A percentile compares a stretch with the other conserved stretches of the same genome.
Evolutionary conservation across 1,140 invertebrate genomes (phyloP).

Genomic region (Nilaparvata lugens): DNA sequence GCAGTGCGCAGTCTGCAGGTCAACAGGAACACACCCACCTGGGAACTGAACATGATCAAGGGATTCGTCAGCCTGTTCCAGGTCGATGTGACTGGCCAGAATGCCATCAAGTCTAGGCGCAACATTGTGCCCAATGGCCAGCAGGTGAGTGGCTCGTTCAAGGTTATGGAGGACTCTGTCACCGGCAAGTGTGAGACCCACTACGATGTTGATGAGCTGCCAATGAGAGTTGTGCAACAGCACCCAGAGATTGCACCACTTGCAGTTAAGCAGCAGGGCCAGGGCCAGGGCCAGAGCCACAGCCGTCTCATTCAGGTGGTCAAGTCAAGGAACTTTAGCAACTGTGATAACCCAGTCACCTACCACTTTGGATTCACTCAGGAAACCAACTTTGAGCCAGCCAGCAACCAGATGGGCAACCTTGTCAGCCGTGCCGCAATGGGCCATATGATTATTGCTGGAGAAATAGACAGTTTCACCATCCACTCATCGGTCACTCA

Average conservation of each 20-base stretch:
- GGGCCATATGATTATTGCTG: conserved; percentile 25
- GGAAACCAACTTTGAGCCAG: conserved; percentile 42
- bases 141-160: conserved; percentile 41
- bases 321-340: conserved; percentile 54
- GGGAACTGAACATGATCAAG: conserved; percentile 57
- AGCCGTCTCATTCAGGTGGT: conserved; percentile 44
- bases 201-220: conserved; percentile 50
- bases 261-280: conserved; percentile 31
- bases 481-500: conserved; percentile 52
- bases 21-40: conserved; percentile 39
- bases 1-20: conserved; percentile 34
- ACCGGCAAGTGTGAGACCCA: conserved; percentile 55
- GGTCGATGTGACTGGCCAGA: conserved; percentile 44
- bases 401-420: conserved; percentile 42
- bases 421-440: conserved; percentile 34
- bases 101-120: conserved; percentile 34
- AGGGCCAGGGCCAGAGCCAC: no score
- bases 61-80: conserved; percentile 53
- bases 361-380: conserved; percentile 50
- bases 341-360: conserved; percentile 45
- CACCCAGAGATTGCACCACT: conserved; percentile 43
- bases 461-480: conserved; percentile 41
- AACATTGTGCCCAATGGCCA: conserved; percentile 42
- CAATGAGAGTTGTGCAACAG: conserved; percentile 37
- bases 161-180: conserved; percentile 56